These are phyloP conservation scores for Lophius americanus DNA, from an alignment of 2,797 vertebrate genomes.

Conservation along the genomic window DNA sequence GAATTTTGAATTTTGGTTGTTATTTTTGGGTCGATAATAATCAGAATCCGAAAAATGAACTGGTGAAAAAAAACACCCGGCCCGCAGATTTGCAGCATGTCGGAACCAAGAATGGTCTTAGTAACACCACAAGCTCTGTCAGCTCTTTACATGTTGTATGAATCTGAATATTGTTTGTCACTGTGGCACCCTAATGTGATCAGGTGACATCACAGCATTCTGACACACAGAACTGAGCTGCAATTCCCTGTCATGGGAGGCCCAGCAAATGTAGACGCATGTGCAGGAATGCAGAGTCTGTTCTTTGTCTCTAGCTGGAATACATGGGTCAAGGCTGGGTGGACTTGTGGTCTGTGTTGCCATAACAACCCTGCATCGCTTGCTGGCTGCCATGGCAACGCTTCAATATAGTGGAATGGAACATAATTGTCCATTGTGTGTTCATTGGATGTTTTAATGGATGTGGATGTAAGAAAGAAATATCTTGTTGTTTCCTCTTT, in stretches of 20 bases:
- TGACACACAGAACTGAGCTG: neutral
- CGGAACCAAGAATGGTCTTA: neutral
- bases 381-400: conserved; percentile 67
- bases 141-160: conserved; percentile 2
- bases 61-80: conserved; percentile 8
- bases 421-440: conserved; percentile 27
- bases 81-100: conserved; percentile 19
- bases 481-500: too few relatives aligned
- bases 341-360: conserved; percentile 58
- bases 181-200: neutral
- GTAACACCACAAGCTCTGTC: neutral
- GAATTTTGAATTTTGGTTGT: too few relatives aligned
- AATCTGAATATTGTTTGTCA: neutral
- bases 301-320: conserved; percentile 31
- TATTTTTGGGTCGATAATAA: too few relatives aligned
- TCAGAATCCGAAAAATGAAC: neutral
- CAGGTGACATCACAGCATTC: neutral
- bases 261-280: conserved; percentile 10
- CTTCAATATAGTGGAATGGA: conserved; percentile 51
- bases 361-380: conserved; percentile 61
- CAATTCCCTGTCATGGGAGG: neutral
- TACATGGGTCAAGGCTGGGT: conserved; percentile 56
- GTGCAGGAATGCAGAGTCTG: conserved; percentile 8
- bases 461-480: conserved; percentile 4
- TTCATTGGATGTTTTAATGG: conserved; percentile 2